These are phyloP conservation scores for Siderastrea siderea DNA, from an alignment of 92 coral and sea anemone species.

Conservation along the genomic window DNA sequence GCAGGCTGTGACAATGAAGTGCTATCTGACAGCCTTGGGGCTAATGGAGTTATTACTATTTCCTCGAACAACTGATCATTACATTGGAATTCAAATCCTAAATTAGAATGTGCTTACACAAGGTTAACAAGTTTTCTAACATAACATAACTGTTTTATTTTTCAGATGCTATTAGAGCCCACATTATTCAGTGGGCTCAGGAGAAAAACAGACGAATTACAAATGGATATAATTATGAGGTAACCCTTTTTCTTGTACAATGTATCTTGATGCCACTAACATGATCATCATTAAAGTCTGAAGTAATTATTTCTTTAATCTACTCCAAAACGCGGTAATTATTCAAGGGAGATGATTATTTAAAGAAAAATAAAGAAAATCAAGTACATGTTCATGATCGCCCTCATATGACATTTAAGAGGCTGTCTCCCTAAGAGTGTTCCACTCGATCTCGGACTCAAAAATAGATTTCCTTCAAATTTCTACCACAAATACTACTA, in stretches of 20 bases:
- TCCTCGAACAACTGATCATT: neutral
- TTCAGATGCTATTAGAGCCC: conserved; percentile 26
- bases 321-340: neutral
- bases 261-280: neutral
- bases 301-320: neutral
- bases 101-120: neutral
- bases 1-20: neutral
- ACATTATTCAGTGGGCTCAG: conserved; percentile 27
- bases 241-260: neutral
- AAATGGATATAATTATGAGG: conserved; percentile 42
- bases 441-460: too few species aligned
- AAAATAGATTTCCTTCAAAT: too few species aligned
- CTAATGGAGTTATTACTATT: too few species aligned
- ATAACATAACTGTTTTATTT: too few species aligned
- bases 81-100: neutral
- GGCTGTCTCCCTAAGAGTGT: too few species aligned
- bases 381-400: too few species aligned
- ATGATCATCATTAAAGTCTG: neutral
- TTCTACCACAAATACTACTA: too few species aligned
- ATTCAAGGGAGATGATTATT: neutral
- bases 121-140: neutral
- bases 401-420: too few species aligned
- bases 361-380: too few species aligned
- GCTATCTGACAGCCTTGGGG: neutral
- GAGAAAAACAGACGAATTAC: conserved; percentile 28